Base-by-base conservation (phyloP, 2,113 vertebrate genomes). In the Uria lomvia region DNA sequence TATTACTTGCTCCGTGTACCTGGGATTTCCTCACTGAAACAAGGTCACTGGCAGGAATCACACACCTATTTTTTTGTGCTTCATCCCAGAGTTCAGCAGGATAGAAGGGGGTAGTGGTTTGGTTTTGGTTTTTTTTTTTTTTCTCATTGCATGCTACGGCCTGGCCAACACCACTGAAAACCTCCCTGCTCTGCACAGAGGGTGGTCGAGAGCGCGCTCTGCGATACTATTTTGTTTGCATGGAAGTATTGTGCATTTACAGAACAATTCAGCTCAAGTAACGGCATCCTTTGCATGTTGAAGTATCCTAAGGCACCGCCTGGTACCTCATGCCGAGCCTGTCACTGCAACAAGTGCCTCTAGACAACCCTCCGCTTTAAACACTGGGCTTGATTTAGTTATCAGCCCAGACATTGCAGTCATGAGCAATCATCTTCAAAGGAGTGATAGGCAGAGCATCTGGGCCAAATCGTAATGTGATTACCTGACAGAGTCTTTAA, bases 351-450 rank as follows among this genome's bases (percentile, higher is more conserved):
- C 86, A 94, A 86, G 72, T 86, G 89, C 73, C 82, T 83, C 22
- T 16, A 43, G 85, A 93, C 77, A 79, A 0, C 30, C 34, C 76
- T 79, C 23, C 0, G 3, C 42, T 81, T 78, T 43, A n/a, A 90
- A 79, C 1, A 1, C 36, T 40, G 63, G 36, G 42, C 49, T 91
- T 89, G 70, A 84, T 89, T 92, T 86, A 63, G 82, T 92, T 93
- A 88, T 71, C 67, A 71, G 86, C 55, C 29, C 63, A 70, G 94
- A 76, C 55, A 30, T 8, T 58, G 65, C 86, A 72, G 63, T 93
- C 85, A 66, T 1, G 7, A 90, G 78, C 71, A 78, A 93, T 83
- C 81, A 76, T 68, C 90, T 94, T 96, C 96, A 90, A 77, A 94
- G 55, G 16, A 90, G 42, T 49, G 75, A 88, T 55, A 94, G 40